Base-by-base conservation (phyloP, 2,797 vertebrate genomes). In the Triplophysa bombifrons region DNA sequence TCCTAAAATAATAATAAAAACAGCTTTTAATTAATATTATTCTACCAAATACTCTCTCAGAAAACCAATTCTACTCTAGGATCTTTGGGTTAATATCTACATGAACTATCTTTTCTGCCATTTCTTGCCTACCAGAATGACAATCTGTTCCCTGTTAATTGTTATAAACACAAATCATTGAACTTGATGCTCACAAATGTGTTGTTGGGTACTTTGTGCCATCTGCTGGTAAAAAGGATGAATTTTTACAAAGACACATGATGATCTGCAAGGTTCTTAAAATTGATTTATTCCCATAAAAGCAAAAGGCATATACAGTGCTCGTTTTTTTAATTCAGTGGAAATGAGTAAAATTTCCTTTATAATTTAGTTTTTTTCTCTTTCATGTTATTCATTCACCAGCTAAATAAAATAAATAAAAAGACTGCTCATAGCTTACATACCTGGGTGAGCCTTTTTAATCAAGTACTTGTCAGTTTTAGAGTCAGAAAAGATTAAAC, bases 171-270 rank as follows among this genome's bases (percentile, higher is more conserved):
- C 6, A 7, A 53, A n/a, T 19, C 4, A 53, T 53, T 53, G 51
- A 13, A 17, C 30, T 0, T 30, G 4, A 25, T 7, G 41, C 14
- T 4, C 25, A 8, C 9, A 61, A 2, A 30, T 22, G 17, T 68
- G 38, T 60, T 30, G 4, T 70, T 63, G 44, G 3, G 12, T 61
- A 51, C 51, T 61, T 69, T 25, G 41, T 14, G 44, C 66, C 75
- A 46, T 30, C 75, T 78, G 19, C 66, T 70, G 75, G 75, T 60
- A 11, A 46, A 55, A 48, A 16, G 0, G 13, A 22, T 17, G 11
- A 20, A 19, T 38, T 30, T 19, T 74, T 55, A 53, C 48, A 75
- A 19, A 38, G 12, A 61, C 34, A 72, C 14, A 14, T 41, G 34
- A 34, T 4, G 30, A 6, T 34, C 34, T 7, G 34, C 34, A 34